A percentile compares a stretch with the other conserved stretches of the same genome.
phyloP scores from a whole-genome alignment of 2,113 vertebrate genomes.

The Crotalus tigris region DNA sequence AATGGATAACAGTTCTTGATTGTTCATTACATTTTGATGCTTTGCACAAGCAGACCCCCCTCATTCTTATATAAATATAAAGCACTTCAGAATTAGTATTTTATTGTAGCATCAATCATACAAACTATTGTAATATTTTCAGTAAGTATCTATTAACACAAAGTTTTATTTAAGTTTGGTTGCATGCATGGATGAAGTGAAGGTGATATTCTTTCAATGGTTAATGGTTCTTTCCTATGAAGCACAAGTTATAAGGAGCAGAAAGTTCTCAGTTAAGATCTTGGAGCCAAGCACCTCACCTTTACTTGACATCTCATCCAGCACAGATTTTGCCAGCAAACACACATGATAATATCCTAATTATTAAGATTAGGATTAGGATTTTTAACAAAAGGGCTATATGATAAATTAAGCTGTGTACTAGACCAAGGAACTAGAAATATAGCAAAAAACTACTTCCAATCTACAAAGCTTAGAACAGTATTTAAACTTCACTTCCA shows the following conservation, averaged over 20 bases:
- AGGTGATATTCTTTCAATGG: conserved; percentile 46
- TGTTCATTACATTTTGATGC: conserved; percentile 31
- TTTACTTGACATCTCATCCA: background rate
- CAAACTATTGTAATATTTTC: conserved; percentile 34
- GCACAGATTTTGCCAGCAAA: background rate
- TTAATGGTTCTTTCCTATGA: conserved; percentile 46
- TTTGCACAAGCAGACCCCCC: conserved; percentile 35
- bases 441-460: conserved; percentile 54
- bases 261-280: background rate
- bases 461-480: background rate
- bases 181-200: conserved; percentile 35
- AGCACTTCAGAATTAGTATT: conserved; percentile 54
- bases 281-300: background rate
- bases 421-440: conserved; percentile 52
- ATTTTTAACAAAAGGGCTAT: background rate
- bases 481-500: background rate
- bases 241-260: background rate
- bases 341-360: background rate
- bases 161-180: conserved; percentile 50
- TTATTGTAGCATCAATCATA: conserved; percentile 22
- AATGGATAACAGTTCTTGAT: conserved; percentile 32
- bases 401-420: background rate
- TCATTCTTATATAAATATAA: conserved; percentile 36
- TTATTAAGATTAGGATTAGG: background rate
- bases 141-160: conserved; percentile 38